phyloP scores from a whole-genome alignment of 2,888 invertebrate species.

The Eupithecia subumbrata region DNA sequence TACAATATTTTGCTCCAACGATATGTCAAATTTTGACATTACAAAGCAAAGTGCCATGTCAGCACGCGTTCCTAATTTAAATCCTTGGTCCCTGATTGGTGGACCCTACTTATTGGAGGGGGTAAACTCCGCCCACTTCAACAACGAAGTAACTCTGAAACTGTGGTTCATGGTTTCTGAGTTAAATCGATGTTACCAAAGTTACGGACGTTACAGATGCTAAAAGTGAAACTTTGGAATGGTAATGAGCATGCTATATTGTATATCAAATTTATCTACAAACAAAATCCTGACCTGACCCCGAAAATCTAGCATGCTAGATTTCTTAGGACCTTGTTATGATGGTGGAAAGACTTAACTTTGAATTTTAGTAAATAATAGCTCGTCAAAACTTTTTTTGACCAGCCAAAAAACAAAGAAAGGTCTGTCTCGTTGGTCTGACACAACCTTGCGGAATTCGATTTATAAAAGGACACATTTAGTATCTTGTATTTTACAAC shows the following conservation, averaged over 20 bases:
- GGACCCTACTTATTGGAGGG: constrained; percentile 42
- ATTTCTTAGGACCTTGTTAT: neutral
- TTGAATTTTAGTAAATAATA: neutral
- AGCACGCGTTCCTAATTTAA: constrained; percentile 73
- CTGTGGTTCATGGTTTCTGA: neutral
- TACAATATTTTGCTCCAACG: constrained; percentile 61
- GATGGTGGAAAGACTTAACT: neutral
- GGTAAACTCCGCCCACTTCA: constrained; percentile 52
- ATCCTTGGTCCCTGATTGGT: constrained; percentile 60
- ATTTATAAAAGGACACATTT: too few species aligned
- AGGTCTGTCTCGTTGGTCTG: neutral
- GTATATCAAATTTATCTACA: neutral
- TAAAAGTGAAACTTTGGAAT: constrained; percentile 34
- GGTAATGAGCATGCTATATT: constrained; percentile 16
- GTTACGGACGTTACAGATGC: neutral
- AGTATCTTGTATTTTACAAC: too few species aligned
- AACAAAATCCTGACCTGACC: constrained; percentile 8
- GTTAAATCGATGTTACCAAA: constrained; percentile 24
- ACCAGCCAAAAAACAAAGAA: neutral
- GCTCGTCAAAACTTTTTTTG: neutral
- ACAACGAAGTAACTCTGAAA: neutral
- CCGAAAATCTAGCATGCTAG: constrained; percentile 5
- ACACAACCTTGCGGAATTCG: too few species aligned
- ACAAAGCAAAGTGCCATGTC: constrained; percentile 64
- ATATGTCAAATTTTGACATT: constrained; percentile 73